These are phyloP conservation scores for Nyctibius grandis DNA, from an alignment of 2,797 vertebrate genomes.

Conservation along the genomic window DNA sequence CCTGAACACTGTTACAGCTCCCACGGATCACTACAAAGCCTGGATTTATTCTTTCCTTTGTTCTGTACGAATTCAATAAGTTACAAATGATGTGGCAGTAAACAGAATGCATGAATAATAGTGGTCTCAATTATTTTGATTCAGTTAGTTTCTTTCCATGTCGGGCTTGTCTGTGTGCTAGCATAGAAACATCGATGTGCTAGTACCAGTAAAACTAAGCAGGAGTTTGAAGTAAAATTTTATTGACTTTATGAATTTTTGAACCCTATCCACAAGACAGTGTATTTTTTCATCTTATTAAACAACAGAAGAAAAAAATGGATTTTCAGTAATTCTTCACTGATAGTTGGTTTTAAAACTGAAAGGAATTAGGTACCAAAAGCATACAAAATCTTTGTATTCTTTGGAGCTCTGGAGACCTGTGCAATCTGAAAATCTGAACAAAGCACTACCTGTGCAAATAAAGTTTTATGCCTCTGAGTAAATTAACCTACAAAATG, in stretches of 20 bases:
- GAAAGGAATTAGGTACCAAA: background rate
- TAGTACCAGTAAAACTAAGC: background rate
- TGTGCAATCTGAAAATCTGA: background rate
- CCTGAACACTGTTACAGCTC: background rate
- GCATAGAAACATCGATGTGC: fast-evolving
- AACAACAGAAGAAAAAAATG: background rate
- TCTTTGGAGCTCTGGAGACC: background rate
- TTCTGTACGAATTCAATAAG: background rate
- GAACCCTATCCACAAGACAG: background rate
- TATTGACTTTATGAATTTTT: background rate
- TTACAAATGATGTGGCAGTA: background rate
- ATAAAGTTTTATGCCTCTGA: background rate
- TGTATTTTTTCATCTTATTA: background rate
- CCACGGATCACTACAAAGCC: background rate
- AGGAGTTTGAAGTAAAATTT: background rate
- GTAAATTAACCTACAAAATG: background rate
- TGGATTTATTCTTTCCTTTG: background rate
- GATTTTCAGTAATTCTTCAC: background rate
- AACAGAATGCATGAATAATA: background rate
- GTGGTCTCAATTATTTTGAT: background rate
- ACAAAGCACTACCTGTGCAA: background rate
- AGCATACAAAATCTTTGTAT: background rate
- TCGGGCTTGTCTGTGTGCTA: fast-evolving
- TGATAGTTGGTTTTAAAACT: background rate
- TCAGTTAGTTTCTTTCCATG: background rate